Percentiles rank a stretch among this genome's conserved stretches.
Conservation (phyloP, 2,797 vertebrate species). For the Delichon dasypus region DNA sequence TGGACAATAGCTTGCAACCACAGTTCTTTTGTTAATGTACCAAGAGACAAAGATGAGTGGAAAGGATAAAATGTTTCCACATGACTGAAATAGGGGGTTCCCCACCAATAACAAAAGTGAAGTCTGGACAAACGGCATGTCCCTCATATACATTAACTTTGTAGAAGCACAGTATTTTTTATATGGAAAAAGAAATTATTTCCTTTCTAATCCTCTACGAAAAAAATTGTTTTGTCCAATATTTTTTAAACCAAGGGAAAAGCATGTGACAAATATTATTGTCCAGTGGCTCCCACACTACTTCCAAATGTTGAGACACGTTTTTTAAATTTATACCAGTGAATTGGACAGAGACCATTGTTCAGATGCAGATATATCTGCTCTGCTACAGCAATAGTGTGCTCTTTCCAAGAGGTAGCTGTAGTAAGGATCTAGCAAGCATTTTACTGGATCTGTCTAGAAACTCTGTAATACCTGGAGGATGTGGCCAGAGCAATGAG, state of each 20-base stretch:
- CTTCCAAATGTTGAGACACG: background rate
- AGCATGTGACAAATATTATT: background rate
- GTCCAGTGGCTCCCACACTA: background rate
- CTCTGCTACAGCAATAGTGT: background rate
- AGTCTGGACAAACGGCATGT: background rate
- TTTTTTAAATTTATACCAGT: background rate
- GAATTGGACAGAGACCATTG: background rate
- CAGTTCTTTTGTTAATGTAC: background rate
- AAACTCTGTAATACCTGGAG: conserved; percentile 83
- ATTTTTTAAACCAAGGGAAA: background rate
- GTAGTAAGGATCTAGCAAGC: background rate
- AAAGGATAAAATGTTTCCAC: conserved; percentile 16
- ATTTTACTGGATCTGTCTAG: background rate
- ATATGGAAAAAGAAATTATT: background rate
- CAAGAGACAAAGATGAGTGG: background rate
- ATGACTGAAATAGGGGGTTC: background rate
- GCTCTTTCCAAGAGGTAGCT: background rate
- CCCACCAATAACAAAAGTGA: background rate
- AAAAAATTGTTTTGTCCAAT: background rate
- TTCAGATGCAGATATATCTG: background rate
- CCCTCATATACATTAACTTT: background rate
- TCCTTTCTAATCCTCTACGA: background rate
- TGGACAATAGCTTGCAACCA: conserved; percentile 39
- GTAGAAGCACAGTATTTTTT: background rate
- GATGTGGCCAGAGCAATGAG: conserved; percentile 97